phyloP scores from a whole-genome alignment of 2,888 invertebrate genomes.

The Hyppa rectilinea region DNA sequence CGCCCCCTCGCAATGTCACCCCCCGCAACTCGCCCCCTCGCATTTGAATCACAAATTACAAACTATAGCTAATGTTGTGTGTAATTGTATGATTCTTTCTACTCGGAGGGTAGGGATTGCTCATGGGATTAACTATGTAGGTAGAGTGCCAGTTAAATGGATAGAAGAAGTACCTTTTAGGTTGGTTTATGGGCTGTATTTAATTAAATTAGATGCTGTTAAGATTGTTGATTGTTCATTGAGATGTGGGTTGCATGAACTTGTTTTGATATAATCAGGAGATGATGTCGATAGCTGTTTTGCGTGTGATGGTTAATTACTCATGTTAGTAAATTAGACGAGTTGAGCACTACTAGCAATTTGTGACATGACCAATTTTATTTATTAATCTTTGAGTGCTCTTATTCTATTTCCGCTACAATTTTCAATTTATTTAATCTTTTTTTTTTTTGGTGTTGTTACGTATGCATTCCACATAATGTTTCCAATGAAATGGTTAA shows the following conservation, averaged over 20 bases:
- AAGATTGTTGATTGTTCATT: not conserved
- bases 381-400: not conserved
- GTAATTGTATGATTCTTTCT: constrained; percentile 71
- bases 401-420: not conserved
- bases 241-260: not conserved
- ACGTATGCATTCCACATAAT: no score
- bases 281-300: not conserved
- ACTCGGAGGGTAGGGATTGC: constrained; percentile 42
- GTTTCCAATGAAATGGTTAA: no score
- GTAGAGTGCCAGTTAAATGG: constrained; percentile 47
- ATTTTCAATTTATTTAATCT: no score
- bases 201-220: constrained; percentile 50
- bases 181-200: constrained; percentile 34
- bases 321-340: not conserved
- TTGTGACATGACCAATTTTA: not conserved
- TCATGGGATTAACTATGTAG: constrained; percentile 51
- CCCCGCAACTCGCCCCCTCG: constrained; percentile 53
- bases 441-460: no score
- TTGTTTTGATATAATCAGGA: not conserved
- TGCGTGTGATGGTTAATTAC: not conserved
- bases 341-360: not conserved
- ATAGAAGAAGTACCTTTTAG: constrained; percentile 29
- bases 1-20: constrained; percentile 52
- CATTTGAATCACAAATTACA: constrained; percentile 75
- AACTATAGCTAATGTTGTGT: constrained; percentile 71